Conservation (phyloP, 2,888 invertebrate species). For the Pseudolycoriella hygida region DNA sequence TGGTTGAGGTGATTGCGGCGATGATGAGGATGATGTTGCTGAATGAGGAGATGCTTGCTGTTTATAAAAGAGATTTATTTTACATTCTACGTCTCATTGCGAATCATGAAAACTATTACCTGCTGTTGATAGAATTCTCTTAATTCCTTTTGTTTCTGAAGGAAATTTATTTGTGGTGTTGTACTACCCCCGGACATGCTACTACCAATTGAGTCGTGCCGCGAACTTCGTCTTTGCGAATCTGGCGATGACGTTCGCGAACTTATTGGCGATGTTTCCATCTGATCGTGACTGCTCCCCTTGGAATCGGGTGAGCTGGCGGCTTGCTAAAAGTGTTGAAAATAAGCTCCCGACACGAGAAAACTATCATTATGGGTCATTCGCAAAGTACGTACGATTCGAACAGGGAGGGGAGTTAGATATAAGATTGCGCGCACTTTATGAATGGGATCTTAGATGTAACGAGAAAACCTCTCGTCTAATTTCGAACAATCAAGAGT, state of each 20-base stretch:
- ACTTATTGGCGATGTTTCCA: conserved; percentile 33
- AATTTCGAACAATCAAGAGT: too few relatives aligned
- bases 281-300: conserved; percentile 22
- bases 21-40: conserved; percentile 8
- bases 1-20: conserved; percentile 12
- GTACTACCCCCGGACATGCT: conserved; percentile 23
- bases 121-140: conserved; percentile 17
- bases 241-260: conserved; percentile 38
- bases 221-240: conserved; percentile 26
- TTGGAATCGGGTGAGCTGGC: conserved; percentile 27
- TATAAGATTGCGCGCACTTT: too few relatives aligned
- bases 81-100: too few relatives aligned
- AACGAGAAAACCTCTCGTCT: too few relatives aligned
- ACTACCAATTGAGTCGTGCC: conserved; percentile 22
- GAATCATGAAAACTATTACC: too few relatives aligned
- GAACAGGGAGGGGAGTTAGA: too few relatives aligned
- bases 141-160: conserved; percentile 30
- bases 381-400: too few relatives aligned
- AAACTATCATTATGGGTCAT: background rate
- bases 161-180: conserved; percentile 35
- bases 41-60: conserved; percentile 1
- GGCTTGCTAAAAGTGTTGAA: conserved; percentile 21
- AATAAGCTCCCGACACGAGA: too few relatives aligned
- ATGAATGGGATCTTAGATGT: too few relatives aligned
- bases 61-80: background rate